phyloP scores from a whole-genome alignment of 2,888 invertebrate species.

The Cheilosia soror region DNA sequence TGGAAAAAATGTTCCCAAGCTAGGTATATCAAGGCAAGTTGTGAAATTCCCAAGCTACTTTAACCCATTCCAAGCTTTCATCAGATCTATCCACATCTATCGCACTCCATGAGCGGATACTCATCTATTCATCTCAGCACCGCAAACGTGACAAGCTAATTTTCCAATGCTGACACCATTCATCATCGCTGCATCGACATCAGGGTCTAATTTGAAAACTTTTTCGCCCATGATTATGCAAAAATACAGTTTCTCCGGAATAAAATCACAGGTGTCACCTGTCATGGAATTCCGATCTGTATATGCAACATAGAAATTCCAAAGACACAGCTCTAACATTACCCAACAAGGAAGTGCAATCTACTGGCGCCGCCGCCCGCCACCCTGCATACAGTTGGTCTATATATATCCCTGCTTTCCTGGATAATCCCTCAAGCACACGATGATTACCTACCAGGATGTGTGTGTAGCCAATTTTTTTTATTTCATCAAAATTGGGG shows the following conservation, averaged over 20 bases:
- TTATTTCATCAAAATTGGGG: constrained; percentile 65
- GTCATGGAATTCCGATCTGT: constrained; percentile 63
- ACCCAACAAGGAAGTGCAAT: constrained; percentile 35
- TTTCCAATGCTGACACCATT: constrained; percentile 48
- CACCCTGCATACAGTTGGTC: background rate
- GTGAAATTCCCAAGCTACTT: background rate
- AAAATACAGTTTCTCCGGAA: constrained; percentile 21
- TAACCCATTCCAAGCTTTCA: background rate
- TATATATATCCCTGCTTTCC: background rate
- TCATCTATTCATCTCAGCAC: constrained; percentile 20
- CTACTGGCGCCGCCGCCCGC: constrained; percentile 33
- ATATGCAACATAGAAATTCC: constrained; percentile 54
- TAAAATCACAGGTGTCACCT: constrained; percentile 70
- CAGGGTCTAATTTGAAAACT: constrained; percentile 69
- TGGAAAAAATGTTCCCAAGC: too few species aligned
- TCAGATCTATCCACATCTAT: background rate
- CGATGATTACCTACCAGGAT: constrained; percentile 40
- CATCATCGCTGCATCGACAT: constrained; percentile 49
- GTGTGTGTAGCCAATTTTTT: constrained; percentile 43
- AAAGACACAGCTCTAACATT: constrained; percentile 30
- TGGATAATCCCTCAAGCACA: constrained; percentile 27
- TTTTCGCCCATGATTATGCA: constrained; percentile 57
- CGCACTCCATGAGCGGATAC: too few species aligned
- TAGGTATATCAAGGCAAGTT: too few species aligned
- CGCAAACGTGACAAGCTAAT: constrained; percentile 58